Evolutionary conservation across 2,113 vertebrate species (phyloP).

Genomic region (Chaetodon trifascialis): DNA sequence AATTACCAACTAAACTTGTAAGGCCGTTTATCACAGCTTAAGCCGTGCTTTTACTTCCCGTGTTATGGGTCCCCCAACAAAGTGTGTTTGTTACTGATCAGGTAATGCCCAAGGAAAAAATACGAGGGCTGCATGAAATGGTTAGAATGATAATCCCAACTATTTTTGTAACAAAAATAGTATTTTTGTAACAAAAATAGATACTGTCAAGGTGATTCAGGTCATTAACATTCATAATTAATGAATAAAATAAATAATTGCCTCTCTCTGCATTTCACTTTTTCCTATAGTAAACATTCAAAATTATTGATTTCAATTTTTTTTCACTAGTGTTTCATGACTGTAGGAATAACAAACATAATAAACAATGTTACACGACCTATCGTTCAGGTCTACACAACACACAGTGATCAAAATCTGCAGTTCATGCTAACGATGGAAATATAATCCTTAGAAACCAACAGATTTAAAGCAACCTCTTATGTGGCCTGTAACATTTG

Average conservation of each 20-base stretch:
- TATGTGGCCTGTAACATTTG: not conserved
- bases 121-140: not conserved
- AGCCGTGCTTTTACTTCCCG: not conserved
- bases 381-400: not conserved
- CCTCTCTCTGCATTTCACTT: not conserved
- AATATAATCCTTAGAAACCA: not conserved
- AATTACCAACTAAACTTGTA: slow-evolving; percentile 20
- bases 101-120: slow-evolving; percentile 14
- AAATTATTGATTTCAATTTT: not conserved
- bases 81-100: slow-evolving; percentile 3
- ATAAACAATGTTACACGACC: not conserved
- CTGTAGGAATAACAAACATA: not conserved
- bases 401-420: not conserved
- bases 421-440: not conserved
- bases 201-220: not conserved
- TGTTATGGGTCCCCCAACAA: not conserved
- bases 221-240: not conserved
- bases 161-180: no score
- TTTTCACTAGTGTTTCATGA: not conserved
- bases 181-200: not conserved
- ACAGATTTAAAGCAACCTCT: not conserved
- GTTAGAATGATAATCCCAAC: not conserved
- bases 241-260: not conserved
- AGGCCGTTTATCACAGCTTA: slow-evolving; percentile 21
- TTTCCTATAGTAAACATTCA: not conserved